These are phyloP conservation scores for Tetranychus cinnabarinus DNA, from an alignment of 1,140 invertebrate genomes.

Conservation along the genomic window DNA sequence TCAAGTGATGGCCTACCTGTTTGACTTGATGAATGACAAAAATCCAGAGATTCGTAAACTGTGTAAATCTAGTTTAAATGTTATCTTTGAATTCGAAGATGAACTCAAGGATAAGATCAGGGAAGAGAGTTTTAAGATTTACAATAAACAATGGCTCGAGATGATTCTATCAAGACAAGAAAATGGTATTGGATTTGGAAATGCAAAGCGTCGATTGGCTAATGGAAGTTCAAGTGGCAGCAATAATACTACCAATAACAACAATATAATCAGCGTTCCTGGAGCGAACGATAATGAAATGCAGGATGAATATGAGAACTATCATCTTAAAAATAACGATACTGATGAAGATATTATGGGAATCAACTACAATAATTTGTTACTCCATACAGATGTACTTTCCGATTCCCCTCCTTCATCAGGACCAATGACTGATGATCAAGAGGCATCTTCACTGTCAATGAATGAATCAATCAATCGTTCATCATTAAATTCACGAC, in stretches of 20 bases:
- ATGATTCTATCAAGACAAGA: slow-evolving; percentile 43
- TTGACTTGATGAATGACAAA: slow-evolving; percentile 92
- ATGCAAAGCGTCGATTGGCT: not conserved
- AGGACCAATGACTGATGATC: not conserved
- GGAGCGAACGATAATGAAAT: too few species aligned
- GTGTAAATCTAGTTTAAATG: slow-evolving; percentile 69
- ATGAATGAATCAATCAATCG: not conserved
- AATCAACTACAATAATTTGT: too few species aligned
- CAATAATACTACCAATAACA: not conserved
- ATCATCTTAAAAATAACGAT: too few species aligned
- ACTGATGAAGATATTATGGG: too few species aligned
- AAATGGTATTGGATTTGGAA: not conserved
- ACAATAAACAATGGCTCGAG: slow-evolving; percentile 92
- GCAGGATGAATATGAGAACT: too few species aligned
- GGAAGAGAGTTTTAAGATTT: slow-evolving; percentile 77
- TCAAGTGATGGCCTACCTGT: slow-evolving; percentile 73
- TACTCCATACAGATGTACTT: too few species aligned
- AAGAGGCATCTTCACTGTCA: not conserved
- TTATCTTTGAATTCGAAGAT: slow-evolving; percentile 64
- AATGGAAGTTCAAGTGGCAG: not conserved
- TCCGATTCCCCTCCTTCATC: too few species aligned
- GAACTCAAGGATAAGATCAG: slow-evolving; percentile 79
- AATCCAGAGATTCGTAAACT: slow-evolving; percentile 75
- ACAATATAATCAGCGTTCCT: too few species aligned
- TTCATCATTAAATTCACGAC: not conserved